phyloP scores from a whole-genome alignment of 2,113 vertebrate species.

The Alces alces region DNA sequence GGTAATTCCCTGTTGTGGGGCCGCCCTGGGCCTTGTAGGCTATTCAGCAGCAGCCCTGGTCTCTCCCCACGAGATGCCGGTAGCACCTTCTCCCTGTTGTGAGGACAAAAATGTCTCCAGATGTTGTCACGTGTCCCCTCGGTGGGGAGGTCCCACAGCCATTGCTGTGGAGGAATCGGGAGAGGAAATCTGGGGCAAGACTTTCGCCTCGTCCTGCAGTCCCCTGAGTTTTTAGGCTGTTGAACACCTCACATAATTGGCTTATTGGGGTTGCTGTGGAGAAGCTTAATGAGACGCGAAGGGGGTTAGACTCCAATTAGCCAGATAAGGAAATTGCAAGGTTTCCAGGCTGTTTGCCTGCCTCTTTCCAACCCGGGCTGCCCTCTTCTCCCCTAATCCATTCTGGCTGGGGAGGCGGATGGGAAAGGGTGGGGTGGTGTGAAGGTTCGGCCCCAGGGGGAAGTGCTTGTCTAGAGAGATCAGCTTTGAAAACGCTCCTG shows the following conservation, averaged over 20 bases:
- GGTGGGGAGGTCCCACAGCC: background rate
- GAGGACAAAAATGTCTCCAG: background rate
- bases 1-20: too few species aligned
- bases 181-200: background rate
- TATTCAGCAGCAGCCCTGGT: background rate
- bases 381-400: rapidly evolving
- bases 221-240: background rate
- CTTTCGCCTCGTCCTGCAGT: rapidly evolving
- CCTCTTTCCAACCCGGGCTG: background rate
- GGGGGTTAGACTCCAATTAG: background rate
- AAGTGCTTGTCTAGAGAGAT: background rate
- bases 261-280: background rate
- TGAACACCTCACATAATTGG: background rate
- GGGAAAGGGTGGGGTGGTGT: background rate
- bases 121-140: background rate
- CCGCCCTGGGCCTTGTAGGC: background rate
- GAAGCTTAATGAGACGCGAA: background rate
- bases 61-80: background rate
- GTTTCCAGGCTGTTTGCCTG: background rate
- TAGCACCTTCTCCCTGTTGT: too few species aligned
- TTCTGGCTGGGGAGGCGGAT: background rate
- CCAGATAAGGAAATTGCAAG: background rate
- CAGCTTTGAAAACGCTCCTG: background rate
- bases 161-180: background rate
- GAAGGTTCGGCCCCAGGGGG: background rate